These are phyloP conservation scores for Capitulum mitella DNA, from an alignment of 2,888 invertebrate species.

Conservation along the genomic window DNA sequence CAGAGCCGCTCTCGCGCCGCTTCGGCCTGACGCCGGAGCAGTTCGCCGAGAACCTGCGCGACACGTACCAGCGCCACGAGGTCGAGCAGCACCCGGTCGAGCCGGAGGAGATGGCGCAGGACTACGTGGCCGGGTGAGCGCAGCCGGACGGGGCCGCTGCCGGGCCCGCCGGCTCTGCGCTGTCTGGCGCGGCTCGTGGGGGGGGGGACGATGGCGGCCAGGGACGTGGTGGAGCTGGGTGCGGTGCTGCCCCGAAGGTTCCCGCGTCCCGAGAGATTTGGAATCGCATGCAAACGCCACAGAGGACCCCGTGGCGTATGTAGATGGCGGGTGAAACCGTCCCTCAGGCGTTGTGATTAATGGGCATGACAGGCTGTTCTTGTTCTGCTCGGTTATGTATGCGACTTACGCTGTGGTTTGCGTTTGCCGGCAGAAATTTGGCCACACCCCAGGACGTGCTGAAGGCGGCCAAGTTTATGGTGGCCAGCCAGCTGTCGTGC, in stretches of 20 bases:
- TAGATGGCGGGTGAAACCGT: too few relatives aligned
- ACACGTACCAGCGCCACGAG: slow-evolving; percentile 90
- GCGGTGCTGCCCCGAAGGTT: too few relatives aligned
- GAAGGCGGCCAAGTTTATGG: slow-evolving; percentile 86
- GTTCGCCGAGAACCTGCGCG: slow-evolving; percentile 91
- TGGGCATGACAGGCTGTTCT: too few relatives aligned
- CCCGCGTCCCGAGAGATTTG: too few relatives aligned
- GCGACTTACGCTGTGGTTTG: too few relatives aligned
- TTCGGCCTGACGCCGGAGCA: slow-evolving; percentile 91
- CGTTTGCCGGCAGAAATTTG: slow-evolving; percentile 58
- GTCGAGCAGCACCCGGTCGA: slow-evolving; percentile 86
- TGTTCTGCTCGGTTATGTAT: too few relatives aligned
- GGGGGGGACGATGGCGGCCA: too few relatives aligned
- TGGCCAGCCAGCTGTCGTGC: slow-evolving; percentile 83
- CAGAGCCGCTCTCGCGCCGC: slow-evolving; percentile 72
- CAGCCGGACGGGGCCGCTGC: neutral
- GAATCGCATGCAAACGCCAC: too few relatives aligned
- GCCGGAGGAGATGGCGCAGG: slow-evolving; percentile 71
- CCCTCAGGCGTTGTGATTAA: too few relatives aligned
- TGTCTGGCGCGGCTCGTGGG: slow-evolving; percentile 16
- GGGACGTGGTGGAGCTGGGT: too few relatives aligned
- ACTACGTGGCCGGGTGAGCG: slow-evolving; percentile 51
- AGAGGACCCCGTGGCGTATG: too few relatives aligned
- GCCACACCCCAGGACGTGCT: slow-evolving; percentile 70
- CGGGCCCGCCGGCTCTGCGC: neutral